Evolutionary conservation across 2,797 vertebrate species (phyloP), one percentile per base, ranked within the genome.

Genomic region (Tenualosa ilisha): DNA sequence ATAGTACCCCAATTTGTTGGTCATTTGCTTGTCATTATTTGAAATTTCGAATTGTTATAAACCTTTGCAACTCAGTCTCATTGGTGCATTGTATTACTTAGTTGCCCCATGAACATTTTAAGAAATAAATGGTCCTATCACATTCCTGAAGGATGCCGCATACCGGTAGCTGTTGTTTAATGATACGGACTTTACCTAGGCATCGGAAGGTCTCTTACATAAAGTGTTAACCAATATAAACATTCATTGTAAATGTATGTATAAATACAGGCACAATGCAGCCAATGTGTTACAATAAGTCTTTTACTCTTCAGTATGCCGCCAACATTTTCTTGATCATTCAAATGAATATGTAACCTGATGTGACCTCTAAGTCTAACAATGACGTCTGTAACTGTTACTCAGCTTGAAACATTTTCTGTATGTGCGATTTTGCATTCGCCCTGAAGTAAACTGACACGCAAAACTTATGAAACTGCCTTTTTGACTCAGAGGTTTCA

Each of bases 361-460:
- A 68, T 31, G 65, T 72, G 12, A 13, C 65, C 65, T 72, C 65
- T 72, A 68, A 68, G 63, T 75, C 37, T 40, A 79, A 43, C 37
- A 40, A 72, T 40, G 17, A 43, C 37, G 17, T 46, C 4, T 79
- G 68, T 75, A 20, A 8, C 72, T 46, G 72, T 46, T 43, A 79
- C 31, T 72, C 72, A 79, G 17, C 2, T 46, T 46, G 72, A 17
- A 17, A 79, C 72, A 79, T 79, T 79, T 79, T 22, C 65, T 72
- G 65, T 37, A 72, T 79, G 40, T 43, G 40, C 22, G 40, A 46
- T 7, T 79, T 79, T 79, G 11, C 72, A 46, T 43, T n/a, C 37
- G 22, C 40, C 37, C 20, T 46, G 43, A 17, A 79, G 72, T 79
- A 79, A 79, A 79, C 72, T 79, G 37, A 7, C 72, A 43, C 6